These are phyloP conservation scores for Eilema sororculum DNA, from an alignment of 2,888 invertebrate species.

Conservation along the genomic window DNA sequence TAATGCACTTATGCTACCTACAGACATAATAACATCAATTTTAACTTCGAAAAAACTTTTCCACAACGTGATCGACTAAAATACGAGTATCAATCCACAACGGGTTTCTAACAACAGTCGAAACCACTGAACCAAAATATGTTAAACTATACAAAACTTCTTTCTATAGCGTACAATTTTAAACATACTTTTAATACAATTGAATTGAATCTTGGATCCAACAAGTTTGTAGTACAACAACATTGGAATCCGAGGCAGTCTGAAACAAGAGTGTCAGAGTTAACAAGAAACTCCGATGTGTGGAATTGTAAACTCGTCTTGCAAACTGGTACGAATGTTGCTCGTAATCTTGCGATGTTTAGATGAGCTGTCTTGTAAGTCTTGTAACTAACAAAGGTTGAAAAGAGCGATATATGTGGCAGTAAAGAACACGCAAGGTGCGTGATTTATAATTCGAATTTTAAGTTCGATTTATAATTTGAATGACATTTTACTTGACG, in stretches of 20 bases:
- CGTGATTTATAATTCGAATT: too few species aligned
- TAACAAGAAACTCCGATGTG: constrained; percentile 53
- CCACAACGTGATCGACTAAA: not conserved
- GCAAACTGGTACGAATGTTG: constrained; percentile 10
- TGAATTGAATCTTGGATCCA: constrained; percentile 24
- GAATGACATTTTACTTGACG: too few species aligned
- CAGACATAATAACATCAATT: not conserved
- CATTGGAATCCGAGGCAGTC: constrained; percentile 51
- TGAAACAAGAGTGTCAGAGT: constrained; percentile 38
- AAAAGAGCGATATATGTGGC: not conserved
- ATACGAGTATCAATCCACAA: not conserved
- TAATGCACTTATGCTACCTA: not conserved
- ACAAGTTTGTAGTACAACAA: constrained; percentile 26
- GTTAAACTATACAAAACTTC: not conserved
- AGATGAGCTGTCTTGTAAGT: constrained; percentile 2
- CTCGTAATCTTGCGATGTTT: constrained; percentile 25
- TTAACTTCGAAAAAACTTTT: not conserved
- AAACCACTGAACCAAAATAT: not conserved
- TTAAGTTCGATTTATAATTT: too few species aligned
- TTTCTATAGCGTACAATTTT: constrained; percentile 9
- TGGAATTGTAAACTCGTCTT: constrained; percentile 57
- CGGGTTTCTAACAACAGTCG: not conserved
- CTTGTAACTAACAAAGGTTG: constrained; percentile 3
- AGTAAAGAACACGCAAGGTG: not conserved
- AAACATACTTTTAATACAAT: constrained; percentile 21